Conservation (phyloP, 2,888 invertebrate genomes). For the Globia sparganii region DNA sequence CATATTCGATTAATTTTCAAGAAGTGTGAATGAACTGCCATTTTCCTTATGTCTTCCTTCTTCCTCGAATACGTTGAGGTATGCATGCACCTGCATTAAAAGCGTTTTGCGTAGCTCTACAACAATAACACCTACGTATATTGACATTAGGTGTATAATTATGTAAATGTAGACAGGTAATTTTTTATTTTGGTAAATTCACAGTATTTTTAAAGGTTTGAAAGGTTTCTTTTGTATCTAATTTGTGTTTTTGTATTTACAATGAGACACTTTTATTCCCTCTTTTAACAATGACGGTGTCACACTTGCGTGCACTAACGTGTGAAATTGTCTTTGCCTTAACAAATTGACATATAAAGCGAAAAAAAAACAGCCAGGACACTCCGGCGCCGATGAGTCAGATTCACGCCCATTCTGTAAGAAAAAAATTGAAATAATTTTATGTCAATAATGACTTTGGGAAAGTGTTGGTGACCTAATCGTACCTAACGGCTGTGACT, state of each 20-base stretch:
- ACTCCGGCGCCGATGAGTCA: conserved; percentile 39
- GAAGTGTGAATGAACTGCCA: conserved; percentile 38
- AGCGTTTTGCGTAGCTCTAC: neutral
- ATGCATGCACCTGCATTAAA: neutral
- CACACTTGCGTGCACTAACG: neutral
- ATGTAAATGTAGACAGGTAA: neutral
- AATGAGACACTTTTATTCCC: neutral
- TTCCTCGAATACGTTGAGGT: conserved; percentile 34
- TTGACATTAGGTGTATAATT: neutral
- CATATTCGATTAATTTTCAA: conserved; percentile 32
- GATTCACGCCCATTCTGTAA: neutral
- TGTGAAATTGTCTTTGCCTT: conserved; percentile 31
- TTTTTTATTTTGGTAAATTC: neutral
- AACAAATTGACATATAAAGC: conserved; percentile 31
- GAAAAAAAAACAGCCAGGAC: conserved; percentile 7
- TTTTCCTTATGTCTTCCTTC: conserved; percentile 49
- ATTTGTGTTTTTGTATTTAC: neutral
- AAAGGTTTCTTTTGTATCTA: neutral
- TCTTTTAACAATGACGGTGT: neutral
- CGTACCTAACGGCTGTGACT: neutral
- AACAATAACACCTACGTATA: neutral
- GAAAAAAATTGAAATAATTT: conserved; percentile 2
- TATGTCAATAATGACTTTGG: neutral
- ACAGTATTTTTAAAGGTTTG: neutral
- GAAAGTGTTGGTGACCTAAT: neutral